These are phyloP conservation scores for Hetaerina titia DNA, from an alignment of 2,888 invertebrate genomes.

Conservation along the genomic window DNA sequence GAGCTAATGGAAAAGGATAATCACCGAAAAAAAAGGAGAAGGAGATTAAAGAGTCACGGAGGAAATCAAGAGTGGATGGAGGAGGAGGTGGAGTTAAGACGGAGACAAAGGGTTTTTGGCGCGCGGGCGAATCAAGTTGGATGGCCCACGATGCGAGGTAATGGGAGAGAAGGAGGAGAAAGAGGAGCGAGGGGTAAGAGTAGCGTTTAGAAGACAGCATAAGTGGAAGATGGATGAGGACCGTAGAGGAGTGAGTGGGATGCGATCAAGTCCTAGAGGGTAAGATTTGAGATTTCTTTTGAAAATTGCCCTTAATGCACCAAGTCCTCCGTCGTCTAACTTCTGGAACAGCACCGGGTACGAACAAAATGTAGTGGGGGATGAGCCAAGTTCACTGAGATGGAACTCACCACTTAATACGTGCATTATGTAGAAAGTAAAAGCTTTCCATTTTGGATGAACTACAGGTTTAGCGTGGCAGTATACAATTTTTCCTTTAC, in stretches of 20 bases:
- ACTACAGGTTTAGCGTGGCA: not conserved
- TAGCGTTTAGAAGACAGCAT: not conserved
- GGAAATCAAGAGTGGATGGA: not conserved
- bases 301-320: not conserved
- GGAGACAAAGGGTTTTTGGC: not conserved
- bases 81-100: not conserved
- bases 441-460: not conserved
- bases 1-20: slow-evolving; percentile 35
- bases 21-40: not conserved
- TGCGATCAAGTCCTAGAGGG: slow-evolving; percentile 5
- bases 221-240: not conserved
- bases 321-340: not conserved
- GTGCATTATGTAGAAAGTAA: not conserved
- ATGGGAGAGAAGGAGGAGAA: not conserved
- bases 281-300: not conserved
- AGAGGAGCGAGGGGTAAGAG: not conserved
- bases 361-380: not conserved
- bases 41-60: slow-evolving; percentile 27
- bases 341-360: not conserved
- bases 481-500: not conserved
- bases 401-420: not conserved
- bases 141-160: too few relatives aligned
- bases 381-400: not conserved
- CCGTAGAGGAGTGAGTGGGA: not conserved
- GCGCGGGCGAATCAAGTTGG: not conserved